These are phyloP conservation scores for Tetramorium bicarinatum DNA, from an alignment of 2,888 invertebrate genomes.

Conservation along the genomic window DNA sequence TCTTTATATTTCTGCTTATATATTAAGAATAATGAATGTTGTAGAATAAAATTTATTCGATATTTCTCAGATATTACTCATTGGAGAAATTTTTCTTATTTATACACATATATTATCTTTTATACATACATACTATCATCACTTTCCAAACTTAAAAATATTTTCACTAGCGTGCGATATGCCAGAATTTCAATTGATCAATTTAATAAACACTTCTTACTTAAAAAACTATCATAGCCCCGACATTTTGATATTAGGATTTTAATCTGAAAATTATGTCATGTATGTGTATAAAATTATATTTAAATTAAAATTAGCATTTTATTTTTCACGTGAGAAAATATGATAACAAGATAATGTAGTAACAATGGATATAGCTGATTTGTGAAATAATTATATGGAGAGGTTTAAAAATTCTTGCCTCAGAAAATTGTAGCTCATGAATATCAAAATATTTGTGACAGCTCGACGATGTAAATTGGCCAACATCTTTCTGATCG, in stretches of 20 bases:
- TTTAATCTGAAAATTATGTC: too few species aligned
- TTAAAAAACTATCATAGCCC: not conserved
- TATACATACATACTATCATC: not conserved
- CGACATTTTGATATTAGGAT: too few species aligned
- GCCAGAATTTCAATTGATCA: not conserved
- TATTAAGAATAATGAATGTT: not conserved
- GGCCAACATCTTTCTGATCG: constrained; percentile 40
- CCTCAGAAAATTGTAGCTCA: not conserved
- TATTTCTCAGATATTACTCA: not conserved
- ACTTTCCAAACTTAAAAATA: constrained; percentile 2
- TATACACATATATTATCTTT: too few species aligned
- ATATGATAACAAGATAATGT: not conserved
- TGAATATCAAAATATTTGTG: constrained; percentile 72
- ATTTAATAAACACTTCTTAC: not conserved
- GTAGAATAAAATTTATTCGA: not conserved
- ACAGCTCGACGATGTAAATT: constrained; percentile 56
- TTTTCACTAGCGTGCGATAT: not conserved
- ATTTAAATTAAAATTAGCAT: not conserved
- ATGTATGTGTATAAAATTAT: not conserved
- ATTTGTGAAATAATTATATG: not conserved
- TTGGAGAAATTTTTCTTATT: not conserved
- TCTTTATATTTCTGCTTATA: too few species aligned
- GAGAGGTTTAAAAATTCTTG: not conserved
- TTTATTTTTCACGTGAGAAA: not conserved
- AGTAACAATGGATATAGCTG: not conserved